Evolutionary conservation across 2,797 vertebrate genomes (phyloP), one percentile per base, ranked within the genome.

Genomic region (Champsocephalus gunnari): DNA sequence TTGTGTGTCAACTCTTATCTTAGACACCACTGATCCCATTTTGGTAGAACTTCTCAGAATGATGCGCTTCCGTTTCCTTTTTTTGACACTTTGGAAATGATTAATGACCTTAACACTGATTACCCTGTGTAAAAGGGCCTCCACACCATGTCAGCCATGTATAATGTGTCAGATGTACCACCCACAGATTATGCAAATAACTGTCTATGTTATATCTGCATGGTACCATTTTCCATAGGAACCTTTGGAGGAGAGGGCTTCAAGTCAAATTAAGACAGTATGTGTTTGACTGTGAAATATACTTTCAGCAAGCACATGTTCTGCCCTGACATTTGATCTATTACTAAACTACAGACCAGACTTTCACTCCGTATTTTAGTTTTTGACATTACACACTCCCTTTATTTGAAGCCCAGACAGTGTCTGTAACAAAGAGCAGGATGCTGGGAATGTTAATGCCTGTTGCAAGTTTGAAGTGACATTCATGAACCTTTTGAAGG

Each of bases 401-500:
- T 34, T 16, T 9, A 24, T 43, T 43, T 19, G 16, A 51, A 47
- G 62, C 14, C 4, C n/a, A 34, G 34, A 9, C 7, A 34, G 53
- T 34, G 66, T 50, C 49, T 60, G 71, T 70, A 62, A 77, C 66
- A 66, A 63, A 49, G 48, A 74, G 53, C 12, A 7, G 60, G n/a
- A 71, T 75, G 73, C 71, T 17, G 57, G 74, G 73, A 84, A 82
- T 76, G 73, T 76, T 74, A 79, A 71, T 71, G 82, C 64, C 51
- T 68, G 76, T 55, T 77, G 73, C 80, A 72, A 75, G 63, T 45
- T 86, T 68, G 58, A 72, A 72, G 53, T 90, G 87, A 90, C 85
- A 87, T 90, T 89, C 69, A 81, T 41, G n/a, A 72, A 67, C 21
- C 63, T 69, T 75, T 65, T 38, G 68, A 86, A 87, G 83, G 82